A percentile compares a stretch with the other conserved stretches of the same genome.
phyloP scores from a whole-genome alignment of 2,113 vertebrate species.

The Rissa tridactyla region DNA sequence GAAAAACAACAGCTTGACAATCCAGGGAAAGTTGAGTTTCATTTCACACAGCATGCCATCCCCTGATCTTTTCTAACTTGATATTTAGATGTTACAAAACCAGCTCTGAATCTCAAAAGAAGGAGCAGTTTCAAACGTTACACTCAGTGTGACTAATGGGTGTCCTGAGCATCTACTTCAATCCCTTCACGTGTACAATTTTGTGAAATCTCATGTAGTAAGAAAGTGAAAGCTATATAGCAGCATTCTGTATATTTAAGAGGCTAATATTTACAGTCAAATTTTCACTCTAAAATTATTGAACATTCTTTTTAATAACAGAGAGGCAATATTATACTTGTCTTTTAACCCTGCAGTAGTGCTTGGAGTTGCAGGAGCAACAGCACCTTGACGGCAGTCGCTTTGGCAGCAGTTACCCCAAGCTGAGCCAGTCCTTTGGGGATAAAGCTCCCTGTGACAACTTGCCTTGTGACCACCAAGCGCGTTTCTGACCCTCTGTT shows the following conservation, averaged over 20 bases:
- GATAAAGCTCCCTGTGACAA: neutral
- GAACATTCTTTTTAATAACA: neutral
- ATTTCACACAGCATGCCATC: neutral
- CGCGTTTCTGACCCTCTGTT: neutral
- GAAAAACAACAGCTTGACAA: neutral
- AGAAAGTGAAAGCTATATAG: neutral
- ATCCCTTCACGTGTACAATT: neutral
- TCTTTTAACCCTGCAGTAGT: neutral
- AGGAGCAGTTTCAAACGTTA: neutral
- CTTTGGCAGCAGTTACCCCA: neutral
- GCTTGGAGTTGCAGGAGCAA: neutral
- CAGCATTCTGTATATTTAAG: neutral
- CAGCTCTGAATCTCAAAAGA: neutral
- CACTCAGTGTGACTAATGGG: neutral
- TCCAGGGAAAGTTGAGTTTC: neutral
- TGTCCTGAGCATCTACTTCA: neutral
- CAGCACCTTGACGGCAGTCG: neutral
- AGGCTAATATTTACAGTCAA: neutral
- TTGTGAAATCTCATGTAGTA: neutral
- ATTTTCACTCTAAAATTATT: neutral
- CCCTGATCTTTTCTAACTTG: neutral
- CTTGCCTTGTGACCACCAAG: neutral
- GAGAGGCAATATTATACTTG: neutral
- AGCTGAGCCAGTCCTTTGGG: neutral
- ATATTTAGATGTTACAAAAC: neutral